phyloP scores from a whole-genome alignment of 2,113 vertebrate genomes.

The Thunnus maccoyii region DNA sequence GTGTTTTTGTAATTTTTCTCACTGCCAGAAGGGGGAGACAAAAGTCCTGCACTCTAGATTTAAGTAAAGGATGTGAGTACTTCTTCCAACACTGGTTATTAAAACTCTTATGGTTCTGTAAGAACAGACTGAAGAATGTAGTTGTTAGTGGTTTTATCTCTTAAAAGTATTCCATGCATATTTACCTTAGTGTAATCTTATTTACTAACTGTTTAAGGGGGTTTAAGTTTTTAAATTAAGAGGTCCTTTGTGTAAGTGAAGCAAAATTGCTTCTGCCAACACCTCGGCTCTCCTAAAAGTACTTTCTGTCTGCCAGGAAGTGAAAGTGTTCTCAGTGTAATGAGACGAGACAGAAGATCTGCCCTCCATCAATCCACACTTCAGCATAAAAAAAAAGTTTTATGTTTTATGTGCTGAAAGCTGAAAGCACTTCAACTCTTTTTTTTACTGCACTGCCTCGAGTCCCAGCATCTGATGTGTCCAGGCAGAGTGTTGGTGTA shows the following conservation, averaged over 20 bases:
- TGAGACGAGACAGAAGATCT: conserved; percentile 4
- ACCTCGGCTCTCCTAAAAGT: neutral
- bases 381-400: neutral
- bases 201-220: no score
- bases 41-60: no score
- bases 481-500: neutral
- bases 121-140: no score
- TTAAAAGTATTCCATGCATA: neutral
- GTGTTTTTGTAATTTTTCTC: no score
- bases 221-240: neutral
- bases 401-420: conserved; percentile 18
- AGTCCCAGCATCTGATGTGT: conserved; percentile 12
- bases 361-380: conserved; percentile 1
- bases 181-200: no score
- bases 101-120: no score
- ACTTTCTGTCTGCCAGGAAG: conserved; percentile 2
- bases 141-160: neutral
- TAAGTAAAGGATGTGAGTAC: no score
- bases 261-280: no score
- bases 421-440: neutral
- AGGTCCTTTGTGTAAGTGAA: neutral
- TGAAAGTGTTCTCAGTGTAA: conserved; percentile 2
- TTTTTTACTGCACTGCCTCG: conserved; percentile 24
- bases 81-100: no score
- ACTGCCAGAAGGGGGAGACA: no score